Evolutionary conservation across 2,113 vertebrate genomes (phyloP).

Genomic region (Melanocharis versteri): DNA sequence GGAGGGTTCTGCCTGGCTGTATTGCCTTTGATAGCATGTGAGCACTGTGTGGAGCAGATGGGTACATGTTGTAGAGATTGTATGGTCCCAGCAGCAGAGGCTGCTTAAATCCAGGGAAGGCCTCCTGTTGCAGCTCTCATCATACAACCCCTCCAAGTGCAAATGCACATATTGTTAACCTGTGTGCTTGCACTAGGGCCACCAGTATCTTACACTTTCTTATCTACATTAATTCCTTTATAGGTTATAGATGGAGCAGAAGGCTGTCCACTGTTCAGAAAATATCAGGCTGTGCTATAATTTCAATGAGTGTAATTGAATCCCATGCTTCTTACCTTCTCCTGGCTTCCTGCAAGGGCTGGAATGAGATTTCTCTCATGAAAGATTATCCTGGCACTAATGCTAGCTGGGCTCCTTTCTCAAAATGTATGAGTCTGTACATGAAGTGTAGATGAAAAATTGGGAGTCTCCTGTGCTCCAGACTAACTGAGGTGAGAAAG

Average conservation of each 20-base stretch:
- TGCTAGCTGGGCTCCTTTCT: background rate
- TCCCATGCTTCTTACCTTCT: background rate
- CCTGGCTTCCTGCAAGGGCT: background rate
- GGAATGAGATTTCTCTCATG: background rate
- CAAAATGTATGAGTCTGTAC: background rate
- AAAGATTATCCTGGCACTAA: background rate
- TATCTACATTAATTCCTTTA: background rate
- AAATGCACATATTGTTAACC: background rate
- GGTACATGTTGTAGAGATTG: background rate
- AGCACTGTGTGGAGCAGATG: background rate
- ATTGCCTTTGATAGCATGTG: background rate
- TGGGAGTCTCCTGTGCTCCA: background rate
- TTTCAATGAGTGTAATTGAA: background rate
- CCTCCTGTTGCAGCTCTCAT: background rate
- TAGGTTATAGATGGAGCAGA: background rate
- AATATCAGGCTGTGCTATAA: background rate
- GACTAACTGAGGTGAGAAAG: background rate
- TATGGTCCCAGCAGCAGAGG: background rate
- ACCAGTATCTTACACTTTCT: background rate
- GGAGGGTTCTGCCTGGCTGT: background rate
- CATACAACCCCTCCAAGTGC: background rate
- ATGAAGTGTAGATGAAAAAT: background rate
- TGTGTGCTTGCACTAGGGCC: background rate
- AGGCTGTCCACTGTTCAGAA: background rate
- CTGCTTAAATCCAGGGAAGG: background rate